phyloP scores from a whole-genome alignment of 2,113 vertebrate species.

The Ptyas mucosa region DNA sequence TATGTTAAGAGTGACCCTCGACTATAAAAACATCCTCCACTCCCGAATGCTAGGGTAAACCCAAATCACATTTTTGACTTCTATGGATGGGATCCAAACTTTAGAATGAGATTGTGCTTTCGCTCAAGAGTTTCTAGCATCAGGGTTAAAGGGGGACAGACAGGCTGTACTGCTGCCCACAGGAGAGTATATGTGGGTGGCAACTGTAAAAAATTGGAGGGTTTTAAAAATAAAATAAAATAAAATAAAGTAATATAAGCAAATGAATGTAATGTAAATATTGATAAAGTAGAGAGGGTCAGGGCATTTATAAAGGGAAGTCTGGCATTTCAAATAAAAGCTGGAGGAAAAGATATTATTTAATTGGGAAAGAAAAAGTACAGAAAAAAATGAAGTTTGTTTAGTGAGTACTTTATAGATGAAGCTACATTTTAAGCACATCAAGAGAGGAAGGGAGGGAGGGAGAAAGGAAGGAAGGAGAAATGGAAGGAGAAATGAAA shows the following conservation, averaged over 20 bases:
- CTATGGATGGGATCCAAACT: neutral
- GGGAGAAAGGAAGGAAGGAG: neutral
- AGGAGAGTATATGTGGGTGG: neutral
- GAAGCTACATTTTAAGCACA: neutral
- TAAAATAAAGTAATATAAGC: neutral
- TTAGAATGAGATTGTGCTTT: neutral
- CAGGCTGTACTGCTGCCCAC: neutral
- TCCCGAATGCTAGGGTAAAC: neutral
- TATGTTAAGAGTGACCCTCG: neutral
- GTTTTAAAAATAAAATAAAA: neutral
- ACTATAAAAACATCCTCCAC: neutral
- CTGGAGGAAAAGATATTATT: neutral
- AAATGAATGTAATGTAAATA: neutral
- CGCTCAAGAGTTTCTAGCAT: neutral
- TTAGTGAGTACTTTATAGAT: neutral
- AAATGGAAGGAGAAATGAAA: neutral
- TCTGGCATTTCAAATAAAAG: neutral
- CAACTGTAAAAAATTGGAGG: neutral
- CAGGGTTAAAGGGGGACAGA: neutral
- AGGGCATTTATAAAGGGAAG: neutral
- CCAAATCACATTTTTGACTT: neutral
- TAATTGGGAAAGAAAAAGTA: neutral
- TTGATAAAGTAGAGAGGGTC: neutral
- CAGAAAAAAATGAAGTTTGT: neutral
- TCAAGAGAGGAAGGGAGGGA: neutral